phyloP scores from a whole-genome alignment of 92 coral and sea anemone species.

The Zoanthus solanderi region DNA sequence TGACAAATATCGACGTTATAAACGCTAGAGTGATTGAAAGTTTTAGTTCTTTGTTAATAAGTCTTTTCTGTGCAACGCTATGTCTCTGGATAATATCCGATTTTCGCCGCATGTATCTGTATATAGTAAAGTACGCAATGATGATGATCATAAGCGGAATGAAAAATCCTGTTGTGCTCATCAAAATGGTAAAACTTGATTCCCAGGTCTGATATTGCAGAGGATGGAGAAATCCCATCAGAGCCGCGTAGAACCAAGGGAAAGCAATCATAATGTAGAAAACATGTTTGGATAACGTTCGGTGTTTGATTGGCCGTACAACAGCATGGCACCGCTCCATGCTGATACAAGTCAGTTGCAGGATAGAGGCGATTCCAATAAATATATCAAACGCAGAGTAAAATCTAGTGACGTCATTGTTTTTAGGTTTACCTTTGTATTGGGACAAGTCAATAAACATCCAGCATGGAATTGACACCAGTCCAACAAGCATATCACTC shows the following conservation, averaged over 20 bases:
- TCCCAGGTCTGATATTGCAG: constrained; percentile 79
- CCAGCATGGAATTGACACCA: constrained; percentile 91
- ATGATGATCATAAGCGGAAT: constrained; percentile 74
- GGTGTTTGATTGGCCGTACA: constrained; percentile 84
- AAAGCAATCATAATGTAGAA: constrained; percentile 72
- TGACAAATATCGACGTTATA: constrained; percentile 77
- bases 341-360: constrained; percentile 87
- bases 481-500: constrained; percentile 83
- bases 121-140: constrained; percentile 73
- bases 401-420: constrained; percentile 57
- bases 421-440: constrained; percentile 50
- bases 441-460: constrained; percentile 61
- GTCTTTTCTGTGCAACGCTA: constrained; percentile 47
- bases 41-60: constrained; percentile 71
- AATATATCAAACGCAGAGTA: constrained; percentile 85
- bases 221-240: constrained; percentile 77
- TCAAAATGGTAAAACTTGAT: constrained; percentile 72
- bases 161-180: constrained; percentile 76
- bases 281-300: constrained; percentile 67
- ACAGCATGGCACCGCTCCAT: constrained; percentile 90
- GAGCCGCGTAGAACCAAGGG: constrained; percentile 80
- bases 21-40: constrained; percentile 80
- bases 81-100: constrained; percentile 50
- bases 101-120: constrained; percentile 54
- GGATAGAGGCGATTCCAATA: constrained; percentile 86